Base-by-base conservation (phyloP, 1,140 invertebrate genomes). In the Pinna nobilis region DNA sequence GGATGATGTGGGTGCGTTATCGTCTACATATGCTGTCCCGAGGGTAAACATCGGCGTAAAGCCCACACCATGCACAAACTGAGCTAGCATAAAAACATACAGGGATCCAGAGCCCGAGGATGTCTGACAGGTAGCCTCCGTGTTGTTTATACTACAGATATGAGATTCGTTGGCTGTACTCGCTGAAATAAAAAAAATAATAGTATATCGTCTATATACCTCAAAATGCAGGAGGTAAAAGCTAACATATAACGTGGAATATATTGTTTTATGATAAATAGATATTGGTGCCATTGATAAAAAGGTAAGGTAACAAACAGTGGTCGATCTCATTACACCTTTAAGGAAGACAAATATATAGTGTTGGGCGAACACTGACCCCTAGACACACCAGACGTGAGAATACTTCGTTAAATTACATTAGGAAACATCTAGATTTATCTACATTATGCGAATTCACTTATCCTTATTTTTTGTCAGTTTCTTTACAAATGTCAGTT, bases 11-110 rank as follows among this genome's bases (percentile, higher is more conserved):
- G 70, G 75, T 6, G 83, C 72, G 66, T 84, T 83, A 51, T 84
- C 84, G 44, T 80, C 79, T 15, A 85, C 73, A 64, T 83, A 85
- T 6, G 83, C 83, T 51, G 80, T 70, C 50, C 78, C 83, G 1
- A 84, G 63, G 4, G 81, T 79, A 67, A 82, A 85, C 41, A 82
- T 67, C 2, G 83, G 83, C 9, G 79, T 77, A 35, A 82, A 77
- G 4, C 83, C 83, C 39, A 84, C 41, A 44, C 82, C 81, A 60
- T 81, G 78, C 5, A 84, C 33, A 44, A 81, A 67, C 67, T 82
- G 79, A 23, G 74, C 77, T 13, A 82, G 39, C 59, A 80, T 74
- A 49, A 85, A 82, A 20, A 85, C 59, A 37, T 69, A 74, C 63
- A 81, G 23, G 25, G 50, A 70, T 25, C 63, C 28, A 35, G 63